Conservation (phyloP, 2,797 vertebrate genomes). For the Anniella stebbinsi region DNA sequence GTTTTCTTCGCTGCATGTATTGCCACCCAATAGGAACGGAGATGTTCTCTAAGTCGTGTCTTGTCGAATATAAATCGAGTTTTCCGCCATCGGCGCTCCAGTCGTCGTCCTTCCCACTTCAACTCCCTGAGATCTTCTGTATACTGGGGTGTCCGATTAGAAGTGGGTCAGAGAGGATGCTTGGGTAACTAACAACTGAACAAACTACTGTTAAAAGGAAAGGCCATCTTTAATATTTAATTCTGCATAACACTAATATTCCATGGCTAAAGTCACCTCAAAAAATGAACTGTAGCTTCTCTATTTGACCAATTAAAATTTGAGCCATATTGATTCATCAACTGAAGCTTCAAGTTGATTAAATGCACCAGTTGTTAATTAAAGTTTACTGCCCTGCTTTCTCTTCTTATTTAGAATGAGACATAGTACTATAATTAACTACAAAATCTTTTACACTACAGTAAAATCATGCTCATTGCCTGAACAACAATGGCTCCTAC, state of each 20-base stretch:
- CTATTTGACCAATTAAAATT: neutral
- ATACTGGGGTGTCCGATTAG: no score
- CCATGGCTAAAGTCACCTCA: neutral
- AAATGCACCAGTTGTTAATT: neutral
- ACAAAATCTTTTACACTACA: neutral
- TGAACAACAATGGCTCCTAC: neutral
- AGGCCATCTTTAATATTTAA: neutral
- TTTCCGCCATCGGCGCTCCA: no score
- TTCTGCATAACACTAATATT: neutral
- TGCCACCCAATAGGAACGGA: no score
- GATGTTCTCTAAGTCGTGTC: no score
- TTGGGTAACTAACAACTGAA: neutral
- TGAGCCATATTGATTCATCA: neutral
- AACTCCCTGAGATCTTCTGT: no score
- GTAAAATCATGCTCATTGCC: neutral
- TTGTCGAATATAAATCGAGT: no score
- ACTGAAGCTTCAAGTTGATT: neutral
- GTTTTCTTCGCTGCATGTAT: no score
- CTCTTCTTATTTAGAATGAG: neutral
- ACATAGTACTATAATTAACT: neutral
- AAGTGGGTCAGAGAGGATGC: no score
- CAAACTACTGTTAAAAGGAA: neutral
- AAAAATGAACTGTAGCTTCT: neutral
- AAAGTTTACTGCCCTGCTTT: neutral
- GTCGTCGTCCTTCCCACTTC: no score